A percentile compares a stretch with the other conserved stretches of the same genome.
These are phyloP conservation scores for Caenorhabditis sp. DNA, from an alignment of 2,888 invertebrate species.

Conservation along the genomic window DNA sequence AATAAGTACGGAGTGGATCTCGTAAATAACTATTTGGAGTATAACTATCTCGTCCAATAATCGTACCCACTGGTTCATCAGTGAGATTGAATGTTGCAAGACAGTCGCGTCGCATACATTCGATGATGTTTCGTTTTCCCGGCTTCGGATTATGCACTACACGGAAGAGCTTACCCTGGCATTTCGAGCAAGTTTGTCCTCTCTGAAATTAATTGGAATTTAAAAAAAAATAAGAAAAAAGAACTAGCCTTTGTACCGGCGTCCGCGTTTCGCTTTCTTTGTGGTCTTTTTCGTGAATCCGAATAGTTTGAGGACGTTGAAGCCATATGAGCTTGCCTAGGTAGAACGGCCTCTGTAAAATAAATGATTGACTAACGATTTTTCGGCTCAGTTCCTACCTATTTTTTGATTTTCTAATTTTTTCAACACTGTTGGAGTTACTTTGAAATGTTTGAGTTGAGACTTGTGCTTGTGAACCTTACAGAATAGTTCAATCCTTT, in stretches of 20 bases:
- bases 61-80: slow-evolving; percentile 20
- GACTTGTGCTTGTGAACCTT: background rate
- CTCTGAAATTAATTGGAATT: background rate
- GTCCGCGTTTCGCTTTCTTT: background rate
- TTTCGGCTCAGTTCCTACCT: slow-evolving; percentile 4
- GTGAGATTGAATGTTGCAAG: slow-evolving; percentile 23
- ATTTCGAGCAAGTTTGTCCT: slow-evolving; percentile 15
- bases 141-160: slow-evolving; percentile 15
- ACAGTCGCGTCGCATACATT: slow-evolving; percentile 27
- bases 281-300: background rate
- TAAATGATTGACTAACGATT: background rate
- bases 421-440: slow-evolving; percentile 12
- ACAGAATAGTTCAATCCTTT: slow-evolving; percentile 12
- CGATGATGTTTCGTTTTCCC: slow-evolving; percentile 10
- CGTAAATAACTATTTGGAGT: background rate
- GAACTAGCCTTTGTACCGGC: background rate
- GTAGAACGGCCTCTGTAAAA: background rate
- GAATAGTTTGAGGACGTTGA: background rate
- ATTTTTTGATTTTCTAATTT: slow-evolving; percentile 8
- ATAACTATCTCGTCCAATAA: slow-evolving; percentile 17
- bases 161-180: slow-evolving; percentile 16
- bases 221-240: background rate
- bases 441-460: no score
- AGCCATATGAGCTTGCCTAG: background rate
- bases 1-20: background rate